Evolutionary conservation across 2,888 invertebrate genomes (phyloP).

Genomic region (Thalpophila matura): DNA sequence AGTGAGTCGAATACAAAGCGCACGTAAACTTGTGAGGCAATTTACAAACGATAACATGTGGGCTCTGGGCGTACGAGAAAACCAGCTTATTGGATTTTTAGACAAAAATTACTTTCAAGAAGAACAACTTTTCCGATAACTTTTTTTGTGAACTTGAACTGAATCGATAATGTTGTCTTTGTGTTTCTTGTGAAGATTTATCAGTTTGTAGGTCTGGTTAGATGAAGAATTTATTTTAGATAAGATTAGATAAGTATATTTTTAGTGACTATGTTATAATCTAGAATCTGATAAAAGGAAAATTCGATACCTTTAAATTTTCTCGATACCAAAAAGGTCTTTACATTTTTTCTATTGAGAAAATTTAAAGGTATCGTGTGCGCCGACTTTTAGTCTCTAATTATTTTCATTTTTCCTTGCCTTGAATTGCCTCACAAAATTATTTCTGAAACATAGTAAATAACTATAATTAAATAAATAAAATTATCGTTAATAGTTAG

Average conservation of each 20-base stretch:
- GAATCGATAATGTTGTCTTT: constrained; percentile 46
- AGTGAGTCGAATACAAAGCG: constrained; percentile 58
- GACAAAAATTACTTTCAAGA: constrained; percentile 40
- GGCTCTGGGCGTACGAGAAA: constrained; percentile 27
- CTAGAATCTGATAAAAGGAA: too few species aligned
- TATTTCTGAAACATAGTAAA: too few species aligned
- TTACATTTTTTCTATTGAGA: too few species aligned
- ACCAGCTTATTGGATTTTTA: constrained; percentile 47
- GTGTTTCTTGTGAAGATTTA: constrained; percentile 28
- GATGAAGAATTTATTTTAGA: background rate
- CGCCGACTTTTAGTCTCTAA: too few species aligned
- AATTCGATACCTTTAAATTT: too few species aligned
- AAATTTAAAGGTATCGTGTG: too few species aligned
- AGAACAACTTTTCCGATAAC: constrained; percentile 47
- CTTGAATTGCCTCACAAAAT: too few species aligned
- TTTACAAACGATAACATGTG: constrained; percentile 52
- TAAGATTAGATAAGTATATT: background rate
- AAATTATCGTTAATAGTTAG: too few species aligned
- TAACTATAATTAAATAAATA: too few species aligned
- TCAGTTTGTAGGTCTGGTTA: background rate
- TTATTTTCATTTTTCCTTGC: too few species aligned
- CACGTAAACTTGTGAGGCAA: constrained; percentile 50
- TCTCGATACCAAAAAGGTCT: too few species aligned
- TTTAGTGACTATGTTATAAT: too few species aligned
- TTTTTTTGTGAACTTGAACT: constrained; percentile 41